Conservation (phyloP, 2,888 invertebrate genomes). For the Caenorhabditis doughertyi region DNA sequence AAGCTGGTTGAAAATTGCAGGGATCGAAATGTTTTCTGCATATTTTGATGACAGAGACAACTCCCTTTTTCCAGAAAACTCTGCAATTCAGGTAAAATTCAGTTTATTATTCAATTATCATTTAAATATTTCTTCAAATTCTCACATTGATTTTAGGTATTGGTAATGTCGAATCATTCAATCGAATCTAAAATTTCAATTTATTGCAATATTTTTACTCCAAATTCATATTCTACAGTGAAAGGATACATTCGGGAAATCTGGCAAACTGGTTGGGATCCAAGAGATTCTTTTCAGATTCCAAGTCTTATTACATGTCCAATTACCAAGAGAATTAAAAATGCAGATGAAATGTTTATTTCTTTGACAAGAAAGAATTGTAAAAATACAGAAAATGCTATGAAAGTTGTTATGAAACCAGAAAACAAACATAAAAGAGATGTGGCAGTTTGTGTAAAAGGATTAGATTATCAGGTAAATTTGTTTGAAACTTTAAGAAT, state of each 20-base stretch:
- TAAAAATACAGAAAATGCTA: conserved; percentile 33
- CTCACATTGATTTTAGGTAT: conserved; percentile 58
- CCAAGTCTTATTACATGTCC: conserved; percentile 79
- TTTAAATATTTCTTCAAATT: no score
- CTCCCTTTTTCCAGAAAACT: conserved; percentile 72
- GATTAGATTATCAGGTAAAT: conserved; percentile 89
- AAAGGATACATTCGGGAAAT: conserved; percentile 78
- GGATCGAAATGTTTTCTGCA: conserved; percentile 77
- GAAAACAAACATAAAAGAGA: conserved; percentile 46
- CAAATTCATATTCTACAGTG: conserved; percentile 56
- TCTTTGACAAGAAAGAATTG: conserved; percentile 62
- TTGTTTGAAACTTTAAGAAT: not conserved
- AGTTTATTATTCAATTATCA: no score
- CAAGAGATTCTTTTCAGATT: conserved; percentile 77
- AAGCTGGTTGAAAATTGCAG: conserved; percentile 64
- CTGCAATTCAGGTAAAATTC: conserved; percentile 73
- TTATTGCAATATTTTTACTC: conserved; percentile 68
- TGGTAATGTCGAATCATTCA: conserved; percentile 68
- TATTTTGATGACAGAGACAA: conserved; percentile 77
- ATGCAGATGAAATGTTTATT: conserved; percentile 17
- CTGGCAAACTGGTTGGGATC: conserved; percentile 83
- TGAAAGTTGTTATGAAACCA: conserved; percentile 54
- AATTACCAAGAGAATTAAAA: conserved; percentile 63
- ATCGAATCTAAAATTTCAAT: conserved; percentile 57
- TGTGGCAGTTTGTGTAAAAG: conserved; percentile 83